Evolutionary conservation across 2,888 invertebrate species (phyloP).

Genomic region (Chalcis sispes): DNA sequence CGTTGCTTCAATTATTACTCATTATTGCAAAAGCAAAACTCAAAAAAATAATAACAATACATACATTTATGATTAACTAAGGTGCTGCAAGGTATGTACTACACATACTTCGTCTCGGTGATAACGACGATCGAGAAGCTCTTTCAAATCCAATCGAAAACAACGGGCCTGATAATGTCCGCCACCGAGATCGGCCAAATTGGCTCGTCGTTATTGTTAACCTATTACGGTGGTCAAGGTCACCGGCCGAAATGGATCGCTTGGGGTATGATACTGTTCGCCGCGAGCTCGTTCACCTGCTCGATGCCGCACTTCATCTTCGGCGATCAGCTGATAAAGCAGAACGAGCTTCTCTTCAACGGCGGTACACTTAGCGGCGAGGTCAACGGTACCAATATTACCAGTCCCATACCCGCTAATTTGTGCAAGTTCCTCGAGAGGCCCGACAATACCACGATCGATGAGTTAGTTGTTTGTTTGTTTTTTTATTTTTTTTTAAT

Average conservation of each 20-base stretch:
- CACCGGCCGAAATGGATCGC: slow-evolving; percentile 96
- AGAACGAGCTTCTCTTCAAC: slow-evolving; percentile 76
- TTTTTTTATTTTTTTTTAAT: slow-evolving; percentile 14
- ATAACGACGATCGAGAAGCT: slow-evolving; percentile 95
- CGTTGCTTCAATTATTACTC: too few relatives aligned
- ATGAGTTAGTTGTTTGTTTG: slow-evolving; percentile 65
- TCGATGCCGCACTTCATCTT: slow-evolving; percentile 92
- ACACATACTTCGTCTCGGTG: slow-evolving; percentile 95
- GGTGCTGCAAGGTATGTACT: slow-evolving; percentile 88
- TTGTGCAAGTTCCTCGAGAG: slow-evolving; percentile 69
- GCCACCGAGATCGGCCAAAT: slow-evolving; percentile 96
- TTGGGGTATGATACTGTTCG: slow-evolving; percentile 92
- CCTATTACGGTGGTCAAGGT: slow-evolving; percentile 93
- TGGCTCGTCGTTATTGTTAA: slow-evolving; percentile 90
- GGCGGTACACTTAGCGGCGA: slow-evolving; percentile 66
- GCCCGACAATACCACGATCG: slow-evolving; percentile 65
- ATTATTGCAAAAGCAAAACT: too few relatives aligned
- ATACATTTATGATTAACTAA: slow-evolving; percentile 49
- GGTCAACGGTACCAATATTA: slow-evolving; percentile 65
- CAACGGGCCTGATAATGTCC: slow-evolving; percentile 91
- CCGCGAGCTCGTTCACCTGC: slow-evolving; percentile 90
- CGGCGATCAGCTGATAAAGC: slow-evolving; percentile 83
- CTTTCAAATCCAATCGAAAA: slow-evolving; percentile 93
- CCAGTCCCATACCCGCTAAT: slow-evolving; percentile 69
- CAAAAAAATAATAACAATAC: neutral